Percentiles rank a stretch among this genome's conserved stretches.
phyloP scores from a whole-genome alignment of 2,888 invertebrate species.

The Mythimna pallens region DNA sequence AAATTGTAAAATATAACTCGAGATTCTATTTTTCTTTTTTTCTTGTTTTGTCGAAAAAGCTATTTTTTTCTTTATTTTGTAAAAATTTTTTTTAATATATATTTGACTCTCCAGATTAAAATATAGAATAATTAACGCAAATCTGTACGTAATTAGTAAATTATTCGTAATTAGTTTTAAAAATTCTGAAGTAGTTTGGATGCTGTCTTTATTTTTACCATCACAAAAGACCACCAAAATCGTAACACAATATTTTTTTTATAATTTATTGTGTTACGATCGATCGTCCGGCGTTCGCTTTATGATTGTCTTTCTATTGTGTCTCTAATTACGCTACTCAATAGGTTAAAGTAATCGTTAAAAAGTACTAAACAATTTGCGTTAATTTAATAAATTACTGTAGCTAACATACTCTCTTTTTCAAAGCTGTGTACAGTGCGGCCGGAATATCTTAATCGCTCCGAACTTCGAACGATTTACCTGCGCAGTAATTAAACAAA shows the following conservation, averaged over 20 bases:
- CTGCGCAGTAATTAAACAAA: no score
- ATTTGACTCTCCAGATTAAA: neutral
- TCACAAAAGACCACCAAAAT: no score
- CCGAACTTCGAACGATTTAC: no score
- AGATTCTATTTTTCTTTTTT: neutral
- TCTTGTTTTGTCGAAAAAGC: neutral
- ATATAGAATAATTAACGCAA: neutral
- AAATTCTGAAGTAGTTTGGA: neutral
- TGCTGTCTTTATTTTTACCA: no score
- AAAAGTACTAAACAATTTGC: neutral
- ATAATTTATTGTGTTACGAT: no score
- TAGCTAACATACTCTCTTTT: neutral
- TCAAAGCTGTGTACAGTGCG: neutral
- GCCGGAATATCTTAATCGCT: no score
- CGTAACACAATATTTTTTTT: neutral
- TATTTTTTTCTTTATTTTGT: neutral
- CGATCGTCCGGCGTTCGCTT: no score
- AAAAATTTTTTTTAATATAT: neutral
- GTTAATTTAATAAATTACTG: neutral
- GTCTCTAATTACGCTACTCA: no score
- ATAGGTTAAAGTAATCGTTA: neutral
- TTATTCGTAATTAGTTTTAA: neutral
- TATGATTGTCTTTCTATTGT: no score
- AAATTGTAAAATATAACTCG: neutral
- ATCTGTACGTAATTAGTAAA: neutral